Percentiles rank a stretch among this genome's conserved stretches.
Conservation (phyloP, 2,113 vertebrate species). For the Chloropsis cyanopogon region DNA sequence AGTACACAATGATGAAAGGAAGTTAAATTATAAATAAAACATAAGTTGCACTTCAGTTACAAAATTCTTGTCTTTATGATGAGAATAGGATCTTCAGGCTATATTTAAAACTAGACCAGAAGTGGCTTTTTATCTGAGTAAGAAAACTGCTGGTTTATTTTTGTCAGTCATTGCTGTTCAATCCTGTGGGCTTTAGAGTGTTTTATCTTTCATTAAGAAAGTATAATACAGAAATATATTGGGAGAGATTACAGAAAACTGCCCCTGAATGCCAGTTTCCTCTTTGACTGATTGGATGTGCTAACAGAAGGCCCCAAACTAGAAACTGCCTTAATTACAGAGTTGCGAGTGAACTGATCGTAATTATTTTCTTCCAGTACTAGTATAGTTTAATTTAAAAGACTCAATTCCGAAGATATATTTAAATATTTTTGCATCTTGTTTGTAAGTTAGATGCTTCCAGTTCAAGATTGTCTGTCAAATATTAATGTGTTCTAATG, state of each 20-base stretch:
- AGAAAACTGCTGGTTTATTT: conserved; percentile 6
- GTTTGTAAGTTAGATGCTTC: conserved; percentile 59
- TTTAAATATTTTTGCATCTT: conserved; percentile 48
- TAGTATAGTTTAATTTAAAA: background rate
- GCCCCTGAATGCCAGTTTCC: background rate
- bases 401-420: background rate
- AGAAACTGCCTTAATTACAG: background rate
- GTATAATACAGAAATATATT: background rate
- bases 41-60: conserved; percentile 32
- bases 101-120: conserved; percentile 21
- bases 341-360: background rate
- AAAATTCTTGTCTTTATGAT: conserved; percentile 35
- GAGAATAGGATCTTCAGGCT: conserved; percentile 26
- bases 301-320: background rate
- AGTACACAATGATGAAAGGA: conserved; percentile 39
- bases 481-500: conserved; percentile 79
- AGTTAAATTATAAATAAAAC: conserved; percentile 65
- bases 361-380: background rate
- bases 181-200: background rate
- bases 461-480: conserved; percentile 66
- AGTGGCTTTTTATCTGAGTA: background rate
- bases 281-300: background rate
- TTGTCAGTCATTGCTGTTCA: background rate
- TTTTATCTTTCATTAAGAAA: conserved; percentile 2
- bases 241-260: background rate